Evolutionary conservation across 2,888 invertebrate genomes (phyloP), one percentile per base, ranked within the genome.

Genomic region (Spisula subtruncata): DNA sequence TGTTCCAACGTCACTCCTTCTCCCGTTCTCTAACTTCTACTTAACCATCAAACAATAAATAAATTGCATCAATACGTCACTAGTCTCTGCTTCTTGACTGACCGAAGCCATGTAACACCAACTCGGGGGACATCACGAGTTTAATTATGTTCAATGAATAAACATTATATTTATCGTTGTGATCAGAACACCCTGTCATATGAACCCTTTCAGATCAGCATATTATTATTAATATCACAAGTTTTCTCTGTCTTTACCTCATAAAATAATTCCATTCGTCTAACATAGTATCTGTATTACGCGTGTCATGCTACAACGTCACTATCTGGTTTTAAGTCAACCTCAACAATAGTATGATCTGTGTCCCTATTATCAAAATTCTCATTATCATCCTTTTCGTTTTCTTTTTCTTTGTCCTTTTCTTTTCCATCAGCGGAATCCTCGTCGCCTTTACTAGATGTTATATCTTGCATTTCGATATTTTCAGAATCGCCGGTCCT

Each of bases 281-380:
- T 35, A 35, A 32, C 32, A 75, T 75, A 66, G 66, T 84, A 71
- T 82, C 71, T 51, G 32, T 35, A 25, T 41, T 83, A 41, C 46
- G 32, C 46, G 29, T 84, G 81, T 95, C 94, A 96, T 75, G 95
- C 96, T 56, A 96, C 96, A 20, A 95, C 95, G 79, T 95, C 95
- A 91, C 96, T 96, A 83, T 96, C 95, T 54, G 96, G 94, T 56
- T 95, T 93, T 85, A 96, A 91, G 90, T 95, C 96, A n/a, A 96
- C 95, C 35, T 95, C 94, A 90, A 93, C 94, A 82, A 92, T 92
- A 84, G 94, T 93, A 35, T 93, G 93, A 20, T 91, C 92, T n/a
- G 85, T 75, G 51, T 87, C 89, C 71, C 86, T 81, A 14, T 82
- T 83, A 29, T 86, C 80, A 81, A 84, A 66, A 66, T 84, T 88